phyloP scores from a whole-genome alignment of 1,140 invertebrate genomes.

The Drosophila triauraria region DNA sequence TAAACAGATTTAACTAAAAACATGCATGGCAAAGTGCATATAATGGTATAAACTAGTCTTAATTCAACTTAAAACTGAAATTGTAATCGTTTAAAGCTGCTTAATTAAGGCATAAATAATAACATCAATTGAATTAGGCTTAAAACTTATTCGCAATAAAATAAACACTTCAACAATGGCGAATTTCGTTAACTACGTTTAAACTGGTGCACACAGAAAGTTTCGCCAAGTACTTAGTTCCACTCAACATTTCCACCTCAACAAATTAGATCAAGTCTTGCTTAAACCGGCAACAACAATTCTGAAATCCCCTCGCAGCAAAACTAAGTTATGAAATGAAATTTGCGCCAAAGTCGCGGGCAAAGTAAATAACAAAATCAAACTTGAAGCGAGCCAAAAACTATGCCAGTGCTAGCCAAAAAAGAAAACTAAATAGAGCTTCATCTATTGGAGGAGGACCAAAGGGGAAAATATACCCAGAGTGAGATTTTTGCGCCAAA shows the following conservation, averaged over 20 bases:
- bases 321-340: constrained; percentile 72
- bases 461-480: constrained; percentile 20
- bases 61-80: neutral
- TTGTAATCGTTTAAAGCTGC: neutral
- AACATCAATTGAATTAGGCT: neutral
- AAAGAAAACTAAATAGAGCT: constrained; percentile 29
- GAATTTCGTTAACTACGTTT: constrained; percentile 4
- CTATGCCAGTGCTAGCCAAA: constrained; percentile 10
- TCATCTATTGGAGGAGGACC: constrained; percentile 20
- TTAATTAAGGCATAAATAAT: neutral
- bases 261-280: constrained; percentile 32
- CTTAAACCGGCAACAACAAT: constrained; percentile 24
- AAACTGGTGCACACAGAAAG: constrained; percentile 14
- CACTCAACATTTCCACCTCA: constrained; percentile 32
- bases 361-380: constrained; percentile 51
- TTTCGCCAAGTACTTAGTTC: constrained; percentile 24
- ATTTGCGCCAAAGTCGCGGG: constrained; percentile 61
- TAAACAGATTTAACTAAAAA: no score
- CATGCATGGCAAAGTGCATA: neutral
- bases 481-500: constrained; percentile 62
- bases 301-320: constrained; percentile 36
- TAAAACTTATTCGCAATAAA: constrained; percentile 8
- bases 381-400: constrained; percentile 39
- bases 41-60: neutral
- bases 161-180: constrained; percentile 1